A percentile compares a stretch with the other conserved stretches of the same genome.
Conservation (phyloP, 2,113 vertebrate species). For the Nesogale talazaci region DNA sequence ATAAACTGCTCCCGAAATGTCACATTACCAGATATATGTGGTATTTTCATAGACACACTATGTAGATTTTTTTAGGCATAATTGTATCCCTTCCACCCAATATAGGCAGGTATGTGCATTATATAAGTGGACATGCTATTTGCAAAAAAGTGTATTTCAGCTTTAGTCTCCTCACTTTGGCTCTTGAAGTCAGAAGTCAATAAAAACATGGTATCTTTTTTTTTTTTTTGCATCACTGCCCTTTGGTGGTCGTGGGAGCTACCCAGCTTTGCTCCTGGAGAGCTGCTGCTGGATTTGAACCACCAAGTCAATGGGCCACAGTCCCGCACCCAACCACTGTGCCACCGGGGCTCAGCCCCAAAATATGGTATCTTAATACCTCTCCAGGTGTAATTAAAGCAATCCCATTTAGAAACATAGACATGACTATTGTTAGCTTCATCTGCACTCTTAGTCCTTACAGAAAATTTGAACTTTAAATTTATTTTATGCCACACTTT, state of each 20-base stretch:
- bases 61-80: too few species aligned
- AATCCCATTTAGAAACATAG: conserved; percentile 41
- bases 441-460: not conserved
- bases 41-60: too few species aligned
- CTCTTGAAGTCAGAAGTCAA: conserved; percentile 59
- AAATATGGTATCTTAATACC: conserved; percentile 2
- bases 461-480: conserved; percentile 46
- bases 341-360: too few species aligned
- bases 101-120: not conserved
- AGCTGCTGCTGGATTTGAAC: too few species aligned
- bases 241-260: too few species aligned
- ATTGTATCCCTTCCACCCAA: too few species aligned
- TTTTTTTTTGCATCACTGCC: too few species aligned
- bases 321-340: too few species aligned
- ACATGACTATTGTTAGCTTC: not conserved
- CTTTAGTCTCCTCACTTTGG: conserved; percentile 34
- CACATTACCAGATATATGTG: too few species aligned
- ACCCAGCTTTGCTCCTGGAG: too few species aligned
- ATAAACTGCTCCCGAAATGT: too few species aligned
- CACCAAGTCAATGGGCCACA: too few species aligned
- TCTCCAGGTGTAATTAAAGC: conserved; percentile 40
- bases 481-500: not conserved
- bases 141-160: not conserved
- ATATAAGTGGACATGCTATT: not conserved
- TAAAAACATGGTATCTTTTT: conserved; percentile 16